Evolutionary conservation across 2,888 invertebrate genomes (phyloP).

Genomic region (Thymelicus lineola): DNA sequence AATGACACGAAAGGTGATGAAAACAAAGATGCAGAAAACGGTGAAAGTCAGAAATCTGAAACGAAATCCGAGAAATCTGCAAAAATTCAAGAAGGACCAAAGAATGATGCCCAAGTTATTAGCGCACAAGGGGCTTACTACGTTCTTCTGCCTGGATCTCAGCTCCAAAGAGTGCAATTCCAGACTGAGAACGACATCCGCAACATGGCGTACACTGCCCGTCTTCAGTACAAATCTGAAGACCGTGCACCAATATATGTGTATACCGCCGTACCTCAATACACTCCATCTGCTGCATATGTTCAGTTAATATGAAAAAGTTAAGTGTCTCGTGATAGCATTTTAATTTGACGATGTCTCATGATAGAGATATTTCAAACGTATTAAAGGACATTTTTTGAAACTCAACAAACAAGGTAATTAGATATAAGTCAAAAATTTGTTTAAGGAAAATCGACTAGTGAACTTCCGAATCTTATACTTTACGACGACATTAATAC

Average conservation of each 20-base stretch:
- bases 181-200: conserved; percentile 77
- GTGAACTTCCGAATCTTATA: background rate
- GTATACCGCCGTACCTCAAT: conserved; percentile 77
- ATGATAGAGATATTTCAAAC: background rate
- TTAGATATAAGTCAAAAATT: background rate
- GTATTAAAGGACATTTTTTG: background rate
- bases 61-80: conserved; percentile 53
- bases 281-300: conserved; percentile 62
- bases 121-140: conserved; percentile 85
- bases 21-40: conserved; percentile 41
- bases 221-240: conserved; percentile 86
- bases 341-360: background rate
- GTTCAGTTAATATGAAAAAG: conserved; percentile 58
- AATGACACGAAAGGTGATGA: conserved; percentile 41
- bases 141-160: conserved; percentile 86
- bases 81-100: conserved; percentile 59
- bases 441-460: background rate
- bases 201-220: conserved; percentile 88
- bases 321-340: conserved; percentile 20
- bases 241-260: conserved; percentile 87
- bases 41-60: conserved; percentile 43
- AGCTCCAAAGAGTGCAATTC: conserved; percentile 87
- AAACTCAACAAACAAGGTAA: background rate
- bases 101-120: conserved; percentile 66
- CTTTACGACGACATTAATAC: background rate